A percentile compares a stretch with the other conserved stretches of the same genome.
phyloP scores from a whole-genome alignment of 2,113 vertebrate genomes.

The Danionella cerebrum region DNA sequence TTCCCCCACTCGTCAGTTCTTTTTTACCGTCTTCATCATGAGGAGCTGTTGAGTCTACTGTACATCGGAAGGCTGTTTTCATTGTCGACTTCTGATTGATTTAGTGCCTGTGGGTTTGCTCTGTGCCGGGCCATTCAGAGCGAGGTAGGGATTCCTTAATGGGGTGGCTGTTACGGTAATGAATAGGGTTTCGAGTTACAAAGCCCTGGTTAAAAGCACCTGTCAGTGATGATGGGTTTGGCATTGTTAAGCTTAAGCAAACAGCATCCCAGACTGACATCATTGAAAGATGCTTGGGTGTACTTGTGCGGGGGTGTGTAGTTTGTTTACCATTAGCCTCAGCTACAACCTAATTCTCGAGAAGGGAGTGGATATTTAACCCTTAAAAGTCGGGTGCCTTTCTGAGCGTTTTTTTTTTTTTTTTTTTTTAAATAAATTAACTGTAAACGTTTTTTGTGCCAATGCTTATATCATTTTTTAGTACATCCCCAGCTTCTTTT shows the following conservation, averaged over 20 bases:
- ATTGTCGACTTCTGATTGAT: slow-evolving; percentile 32
- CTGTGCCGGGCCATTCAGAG: neutral
- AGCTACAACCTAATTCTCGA: too few relatives aligned
- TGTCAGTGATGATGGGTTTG: slow-evolving; percentile 16
- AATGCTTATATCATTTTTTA: too few relatives aligned
- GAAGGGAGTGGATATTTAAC: too few relatives aligned
- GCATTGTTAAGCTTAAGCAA: slow-evolving; percentile 7
- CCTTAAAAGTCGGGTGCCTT: too few relatives aligned
- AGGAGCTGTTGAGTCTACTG: slow-evolving; percentile 32
- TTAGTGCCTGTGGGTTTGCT: slow-evolving; percentile 17
- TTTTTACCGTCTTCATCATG: slow-evolving; percentile 20
- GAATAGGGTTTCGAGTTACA: slow-evolving; percentile 27
- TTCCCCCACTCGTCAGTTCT: slow-evolving; percentile 2
- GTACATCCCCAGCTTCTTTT: too few relatives aligned
- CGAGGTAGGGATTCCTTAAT: slow-evolving; percentile 12
- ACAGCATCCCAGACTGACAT: slow-evolving; percentile 6
- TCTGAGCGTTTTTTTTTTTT: too few relatives aligned
- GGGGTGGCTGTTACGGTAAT: slow-evolving; percentile 34
- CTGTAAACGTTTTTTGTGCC: too few relatives aligned
- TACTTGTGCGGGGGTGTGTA: neutral
- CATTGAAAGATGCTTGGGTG: neutral
- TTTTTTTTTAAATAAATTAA: too few relatives aligned
- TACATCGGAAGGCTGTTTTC: slow-evolving; percentile 26
- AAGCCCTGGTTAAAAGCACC: slow-evolving; percentile 31
- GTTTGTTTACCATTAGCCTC: neutral